Base-by-base conservation (phyloP, 2,797 vertebrate species). In the Ibycter americanus region DNA sequence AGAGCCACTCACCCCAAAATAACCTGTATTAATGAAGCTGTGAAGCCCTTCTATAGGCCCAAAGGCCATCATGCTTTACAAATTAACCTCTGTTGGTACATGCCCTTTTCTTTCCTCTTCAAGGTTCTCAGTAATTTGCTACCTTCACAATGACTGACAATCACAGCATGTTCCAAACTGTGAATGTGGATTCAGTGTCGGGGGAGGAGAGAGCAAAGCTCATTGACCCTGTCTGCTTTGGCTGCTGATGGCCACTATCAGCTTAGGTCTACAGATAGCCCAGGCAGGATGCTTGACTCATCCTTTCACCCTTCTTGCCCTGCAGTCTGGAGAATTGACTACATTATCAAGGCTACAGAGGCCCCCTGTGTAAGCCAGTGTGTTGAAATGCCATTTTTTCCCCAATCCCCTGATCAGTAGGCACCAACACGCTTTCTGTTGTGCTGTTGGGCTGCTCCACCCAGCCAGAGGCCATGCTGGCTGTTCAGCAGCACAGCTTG, bases 401-500 rank as follows among this genome's bases (percentile, higher is more conserved):
- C n/a, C 54, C 47, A 62, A 9, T 51, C 68, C 11, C 47, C 31
- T 66, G 27, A 86, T n/a, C 54, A 65, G 40, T 14, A 61, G 34
- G 19, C 49, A 73, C 11, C 4, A 47, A 26, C 1, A 0, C 38
- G 47, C 11, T 26, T 85, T 56, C 46, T 61, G 38, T 55, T 65
- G 36, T 68, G 16, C 31, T 72, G 4, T 15, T 58, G 61, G 36
- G 34, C 40, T 70, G 23, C 42, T 91, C 49, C 54, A 49, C 29
- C 44, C 4, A 0, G 62, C 77, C 81, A 95, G 89, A 92, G 32
- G 38, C 62, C 55, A 34, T 0, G 0, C 0, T 52, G 36, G 56
- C 17, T 27, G 15, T 36, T 46, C 38, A 78, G 65, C 40, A 81
- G 68, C 46, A 44, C 25, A 71, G 29, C 17, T 25, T 25, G 22